Conservation (phyloP, 2,113 vertebrate genomes). For the Eudyptes chrysolophus region DNA sequence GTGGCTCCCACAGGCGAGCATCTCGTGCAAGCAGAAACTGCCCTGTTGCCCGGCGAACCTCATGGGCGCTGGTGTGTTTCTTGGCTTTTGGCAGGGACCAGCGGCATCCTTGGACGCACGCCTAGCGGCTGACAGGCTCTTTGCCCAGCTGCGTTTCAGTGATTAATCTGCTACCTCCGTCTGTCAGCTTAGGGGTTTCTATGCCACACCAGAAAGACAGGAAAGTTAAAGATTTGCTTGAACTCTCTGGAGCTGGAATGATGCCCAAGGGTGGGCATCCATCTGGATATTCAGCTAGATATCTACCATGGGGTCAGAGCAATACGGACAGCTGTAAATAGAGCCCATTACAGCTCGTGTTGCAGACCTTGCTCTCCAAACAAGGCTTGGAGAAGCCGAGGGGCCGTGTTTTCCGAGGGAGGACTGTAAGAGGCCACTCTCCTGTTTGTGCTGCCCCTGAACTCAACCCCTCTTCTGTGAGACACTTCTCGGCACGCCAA, state of each 20-base stretch:
- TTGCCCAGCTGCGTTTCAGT: neutral
- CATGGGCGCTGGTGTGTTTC: accelerated
- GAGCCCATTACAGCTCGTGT: neutral
- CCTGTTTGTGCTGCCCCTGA: neutral
- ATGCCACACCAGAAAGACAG: neutral
- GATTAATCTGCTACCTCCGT: neutral
- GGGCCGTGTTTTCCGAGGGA: neutral
- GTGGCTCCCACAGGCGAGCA: accelerated
- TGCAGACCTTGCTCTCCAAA: neutral
- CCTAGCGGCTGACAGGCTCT: neutral
- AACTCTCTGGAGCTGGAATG: neutral
- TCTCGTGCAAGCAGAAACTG: neutral
- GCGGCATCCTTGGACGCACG: neutral
- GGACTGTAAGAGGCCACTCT: neutral
- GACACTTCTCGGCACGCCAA: accelerated
- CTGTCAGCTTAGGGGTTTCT: neutral
- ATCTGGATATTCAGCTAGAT: neutral
- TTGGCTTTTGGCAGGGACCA: neutral
- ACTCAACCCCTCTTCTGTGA: neutral
- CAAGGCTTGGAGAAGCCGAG: neutral
- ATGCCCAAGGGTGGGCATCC: neutral
- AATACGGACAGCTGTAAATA: neutral
- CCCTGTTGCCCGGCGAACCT: neutral
- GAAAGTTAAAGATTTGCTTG: neutral
- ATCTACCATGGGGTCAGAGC: accelerated